Conservation (phyloP, 2,797 vertebrate genomes). For the Hapalemur alaotrensis region DNA sequence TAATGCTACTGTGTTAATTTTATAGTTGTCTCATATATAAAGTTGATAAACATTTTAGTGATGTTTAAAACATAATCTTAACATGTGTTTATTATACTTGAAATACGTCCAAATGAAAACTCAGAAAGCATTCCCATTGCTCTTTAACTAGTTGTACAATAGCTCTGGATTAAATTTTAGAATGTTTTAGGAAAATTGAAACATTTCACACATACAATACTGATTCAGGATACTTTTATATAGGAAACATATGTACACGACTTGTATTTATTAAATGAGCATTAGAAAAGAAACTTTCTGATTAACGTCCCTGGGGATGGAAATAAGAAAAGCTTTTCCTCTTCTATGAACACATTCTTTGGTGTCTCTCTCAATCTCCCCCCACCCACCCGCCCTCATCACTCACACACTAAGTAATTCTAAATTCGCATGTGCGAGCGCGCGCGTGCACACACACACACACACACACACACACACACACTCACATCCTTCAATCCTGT, state of each 20-base stretch:
- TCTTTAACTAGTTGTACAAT: slow-evolving; percentile 80
- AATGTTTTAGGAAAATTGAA: slow-evolving; percentile 85
- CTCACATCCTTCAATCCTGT: not conserved
- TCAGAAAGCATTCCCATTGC: slow-evolving; percentile 75
- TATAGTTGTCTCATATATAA: slow-evolving; percentile 73
- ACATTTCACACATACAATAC: slow-evolving; percentile 85
- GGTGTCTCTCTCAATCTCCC: not conserved
- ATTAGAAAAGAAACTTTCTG: slow-evolving; percentile 70
- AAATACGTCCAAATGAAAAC: slow-evolving; percentile 80
- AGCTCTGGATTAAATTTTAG: slow-evolving; percentile 82
- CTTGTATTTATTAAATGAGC: slow-evolving; percentile 77
- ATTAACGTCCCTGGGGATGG: slow-evolving; percentile 58
- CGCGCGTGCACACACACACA: too few species aligned
- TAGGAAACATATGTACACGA: slow-evolving; percentile 81
- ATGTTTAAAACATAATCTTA: slow-evolving; percentile 78
- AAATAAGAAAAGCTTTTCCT: slow-evolving; percentile 44
- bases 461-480: not conserved
- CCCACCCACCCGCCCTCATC: not conserved
- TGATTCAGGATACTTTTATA: slow-evolving; percentile 81
- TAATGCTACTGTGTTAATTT: slow-evolving; percentile 75
- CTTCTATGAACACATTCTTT: slow-evolving; percentile 21
- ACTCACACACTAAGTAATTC: slow-evolving; percentile 3
- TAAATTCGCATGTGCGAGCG: not conserved
- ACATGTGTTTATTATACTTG: slow-evolving; percentile 80
- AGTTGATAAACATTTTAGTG: slow-evolving; percentile 81